These are phyloP conservation scores for Sebastes diploproa DNA, from an alignment of 2,797 vertebrate species.

Conservation along the genomic window DNA sequence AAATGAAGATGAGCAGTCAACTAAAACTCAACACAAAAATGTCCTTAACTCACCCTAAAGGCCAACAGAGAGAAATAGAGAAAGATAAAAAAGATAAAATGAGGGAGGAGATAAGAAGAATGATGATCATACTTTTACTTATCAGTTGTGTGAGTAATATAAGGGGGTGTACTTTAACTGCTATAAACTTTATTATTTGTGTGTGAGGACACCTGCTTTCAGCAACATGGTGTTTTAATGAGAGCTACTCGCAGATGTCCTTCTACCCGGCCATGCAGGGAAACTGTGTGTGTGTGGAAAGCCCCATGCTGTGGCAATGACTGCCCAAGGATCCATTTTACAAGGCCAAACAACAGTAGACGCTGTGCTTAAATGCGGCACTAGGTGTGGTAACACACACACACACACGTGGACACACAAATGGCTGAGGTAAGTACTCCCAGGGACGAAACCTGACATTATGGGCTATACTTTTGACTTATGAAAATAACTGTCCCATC, in stretches of 20 bases:
- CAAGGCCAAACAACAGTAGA: slow-evolving; percentile 40
- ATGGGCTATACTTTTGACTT: slow-evolving; percentile 28
- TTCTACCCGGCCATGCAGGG: slow-evolving; percentile 9
- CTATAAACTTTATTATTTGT: neutral
- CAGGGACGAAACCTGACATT: slow-evolving; percentile 2
- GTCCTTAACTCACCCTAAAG: slow-evolving; percentile 18
- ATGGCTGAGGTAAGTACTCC: slow-evolving; percentile 12
- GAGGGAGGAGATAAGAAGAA: slow-evolving; percentile 1
- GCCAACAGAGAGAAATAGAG: neutral
- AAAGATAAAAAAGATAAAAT: slow-evolving; percentile 1
- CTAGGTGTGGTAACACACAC: slow-evolving; percentile 7
- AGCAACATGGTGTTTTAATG: slow-evolving; percentile 26
- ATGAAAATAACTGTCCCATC: slow-evolving; percentile 41
- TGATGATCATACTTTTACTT: slow-evolving; percentile 7
- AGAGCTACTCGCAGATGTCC: slow-evolving; percentile 20
- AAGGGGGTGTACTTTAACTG: neutral
- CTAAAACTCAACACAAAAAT: neutral
- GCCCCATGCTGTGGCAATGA: slow-evolving; percentile 24
- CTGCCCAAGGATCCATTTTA: slow-evolving; percentile 45
- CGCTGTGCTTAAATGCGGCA: slow-evolving; percentile 18
- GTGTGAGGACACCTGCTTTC: slow-evolving; percentile 24
- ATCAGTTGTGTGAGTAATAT: neutral
- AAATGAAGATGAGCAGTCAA: slow-evolving; percentile 31
- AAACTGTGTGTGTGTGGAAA: neutral
- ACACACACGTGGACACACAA: slow-evolving; percentile 8